Conservation (phyloP, 2,888 invertebrate genomes). For the Loripinus fragilis region DNA sequence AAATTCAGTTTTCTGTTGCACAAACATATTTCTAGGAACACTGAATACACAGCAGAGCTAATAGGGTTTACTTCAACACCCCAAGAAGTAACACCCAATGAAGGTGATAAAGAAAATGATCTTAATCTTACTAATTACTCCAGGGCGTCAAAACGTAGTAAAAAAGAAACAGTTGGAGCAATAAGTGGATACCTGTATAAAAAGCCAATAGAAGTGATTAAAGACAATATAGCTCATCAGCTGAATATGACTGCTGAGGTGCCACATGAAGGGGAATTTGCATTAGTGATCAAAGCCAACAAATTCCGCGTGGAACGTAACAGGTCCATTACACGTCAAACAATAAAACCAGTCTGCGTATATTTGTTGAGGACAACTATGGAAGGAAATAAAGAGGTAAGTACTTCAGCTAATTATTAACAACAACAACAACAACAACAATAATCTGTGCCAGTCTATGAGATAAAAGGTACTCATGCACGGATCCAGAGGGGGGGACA, state of each 20-base stretch:
- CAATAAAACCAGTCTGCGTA: constrained; percentile 32
- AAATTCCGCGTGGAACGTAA: constrained; percentile 8
- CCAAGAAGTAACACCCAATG: background rate
- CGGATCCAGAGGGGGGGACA: no score
- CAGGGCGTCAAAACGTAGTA: background rate
- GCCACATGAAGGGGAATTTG: constrained; percentile 51
- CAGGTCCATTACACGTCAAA: background rate
- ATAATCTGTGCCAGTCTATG: no score
- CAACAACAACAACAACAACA: no score
- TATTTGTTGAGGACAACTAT: constrained; percentile 36
- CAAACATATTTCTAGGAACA: constrained; percentile 29
- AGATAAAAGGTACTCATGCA: no score
- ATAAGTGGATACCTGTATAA: background rate
- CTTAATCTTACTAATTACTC: background rate
- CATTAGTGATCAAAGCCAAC: constrained; percentile 34
- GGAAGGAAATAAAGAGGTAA: constrained; percentile 34
- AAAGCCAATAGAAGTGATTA: constrained; percentile 22
- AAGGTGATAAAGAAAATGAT: constrained; percentile 18
- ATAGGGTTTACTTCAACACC: background rate
- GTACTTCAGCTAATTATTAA: background rate
- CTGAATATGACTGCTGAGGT: constrained; percentile 26
- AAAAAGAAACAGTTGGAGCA: constrained; percentile 7
- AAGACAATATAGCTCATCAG: constrained; percentile 22
- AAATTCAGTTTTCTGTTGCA: constrained; percentile 39
- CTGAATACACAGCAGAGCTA: constrained; percentile 31